Conservation (phyloP, 2,113 vertebrate species). For the Macrotus californicus region DNA sequence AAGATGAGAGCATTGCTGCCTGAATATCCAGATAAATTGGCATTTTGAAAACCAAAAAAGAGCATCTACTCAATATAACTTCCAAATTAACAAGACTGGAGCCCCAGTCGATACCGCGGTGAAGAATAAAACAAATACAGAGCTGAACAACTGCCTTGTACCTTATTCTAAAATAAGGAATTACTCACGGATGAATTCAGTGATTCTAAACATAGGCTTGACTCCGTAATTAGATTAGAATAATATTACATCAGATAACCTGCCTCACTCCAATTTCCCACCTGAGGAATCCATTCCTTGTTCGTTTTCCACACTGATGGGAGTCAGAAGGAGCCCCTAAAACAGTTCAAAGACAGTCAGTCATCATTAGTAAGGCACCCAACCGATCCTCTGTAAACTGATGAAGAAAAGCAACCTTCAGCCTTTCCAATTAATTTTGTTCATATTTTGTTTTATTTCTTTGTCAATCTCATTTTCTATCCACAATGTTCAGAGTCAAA, state of each 20-base stretch:
- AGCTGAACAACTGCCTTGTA: not conserved
- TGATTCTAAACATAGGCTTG: too few relatives aligned
- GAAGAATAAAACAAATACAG: not conserved
- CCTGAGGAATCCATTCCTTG: not conserved
- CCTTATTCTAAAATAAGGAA: not conserved
- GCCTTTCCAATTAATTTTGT: not conserved
- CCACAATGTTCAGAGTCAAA: not conserved
- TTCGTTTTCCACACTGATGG: not conserved
- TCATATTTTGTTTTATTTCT: not conserved
- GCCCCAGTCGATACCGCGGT: not conserved
- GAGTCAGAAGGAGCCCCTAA: not conserved
- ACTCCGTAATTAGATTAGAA: not conserved
- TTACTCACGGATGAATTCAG: not conserved
- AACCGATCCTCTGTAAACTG: not conserved
- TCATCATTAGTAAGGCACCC: not conserved
- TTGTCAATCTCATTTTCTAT: not conserved
- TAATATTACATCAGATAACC: not conserved
- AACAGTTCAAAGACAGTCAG: not conserved
- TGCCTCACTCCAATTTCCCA: not conserved
- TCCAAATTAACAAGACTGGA: not conserved
- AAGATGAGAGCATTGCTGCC: not conserved
- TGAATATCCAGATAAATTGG: not conserved
- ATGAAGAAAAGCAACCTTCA: not conserved
- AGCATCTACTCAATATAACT: not conserved
- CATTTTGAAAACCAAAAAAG: conserved; percentile 31